Base-by-base conservation (phyloP, 2,888 invertebrate species). In the Drosophila algonquin region DNA sequence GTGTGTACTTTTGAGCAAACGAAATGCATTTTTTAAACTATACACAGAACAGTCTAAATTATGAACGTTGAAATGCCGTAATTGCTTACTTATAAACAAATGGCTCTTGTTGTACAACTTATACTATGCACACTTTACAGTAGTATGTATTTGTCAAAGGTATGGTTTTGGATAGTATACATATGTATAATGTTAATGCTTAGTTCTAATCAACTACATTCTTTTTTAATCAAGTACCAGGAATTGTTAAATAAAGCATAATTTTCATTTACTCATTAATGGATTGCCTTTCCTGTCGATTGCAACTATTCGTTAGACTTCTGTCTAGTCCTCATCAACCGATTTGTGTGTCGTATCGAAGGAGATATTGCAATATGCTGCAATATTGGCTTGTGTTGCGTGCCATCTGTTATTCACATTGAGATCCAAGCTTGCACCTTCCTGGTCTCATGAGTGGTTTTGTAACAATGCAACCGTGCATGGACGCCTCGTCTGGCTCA, bases 101-200 rank as follows among this genome's bases (percentile, higher is more conserved):
- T 45, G 55, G 50, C 50, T 64, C 67, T 76, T 77, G 70, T 74
- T 73, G 58, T 72, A 57, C 61, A 67, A 51, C 62, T 57, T 62
- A 48, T 69, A 71, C 73, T 67, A 77, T 75, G 64, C 82, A 77
- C 83, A 70, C 51, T 64, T 76, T 56, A 55, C 69, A 60, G 64
- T 72, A 77, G 77, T 74, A 78, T 72, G 58, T 59, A 52, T 67
- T 55, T 77, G 67, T 68, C 40, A 69, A 75, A 73, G 63, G 79
- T 76, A 73, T 77, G 79, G 82, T 82, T 82, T 72, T 75, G 79
- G 82, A 81, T 72, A 74, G 63, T 70, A 68, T 76, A 58, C 73
- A 69, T 63, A 35, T 30, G 30, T 8, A 30, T 72, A 75, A 81
- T 64, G 63, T 67, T 71, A 79, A 73, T 71, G 77, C 47, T 54